Evolutionary conservation across 2,113 vertebrate genomes (phyloP).

Genomic region (Clarias batrachus): DNA sequence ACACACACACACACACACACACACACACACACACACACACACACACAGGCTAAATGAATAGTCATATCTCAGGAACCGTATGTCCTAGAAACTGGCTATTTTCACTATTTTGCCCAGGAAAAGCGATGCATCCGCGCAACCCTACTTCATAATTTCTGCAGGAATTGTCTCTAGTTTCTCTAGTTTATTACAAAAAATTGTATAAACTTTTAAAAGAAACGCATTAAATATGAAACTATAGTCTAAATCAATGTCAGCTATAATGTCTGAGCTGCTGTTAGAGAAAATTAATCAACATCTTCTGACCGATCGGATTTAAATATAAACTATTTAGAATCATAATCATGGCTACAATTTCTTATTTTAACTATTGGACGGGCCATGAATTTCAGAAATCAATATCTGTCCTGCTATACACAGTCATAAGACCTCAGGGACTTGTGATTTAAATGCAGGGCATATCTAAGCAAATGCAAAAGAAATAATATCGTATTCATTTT

Average conservation of each 20-base stretch:
- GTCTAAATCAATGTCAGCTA: neutral
- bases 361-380: neutral
- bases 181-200: neutral
- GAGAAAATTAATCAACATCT: neutral
- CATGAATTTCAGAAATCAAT: neutral
- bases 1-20: too few relatives aligned
- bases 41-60: too few relatives aligned
- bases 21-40: too few relatives aligned
- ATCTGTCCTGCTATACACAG: too few relatives aligned
- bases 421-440: neutral
- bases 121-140: too few relatives aligned
- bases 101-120: too few relatives aligned
- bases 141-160: too few relatives aligned
- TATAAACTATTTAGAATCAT: too few relatives aligned
- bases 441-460: neutral
- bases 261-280: neutral
- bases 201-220: neutral
- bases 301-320: neutral
- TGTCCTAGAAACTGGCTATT: too few relatives aligned
- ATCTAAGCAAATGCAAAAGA: constrained; percentile 13
- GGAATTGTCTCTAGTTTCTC: too few relatives aligned
- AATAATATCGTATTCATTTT: neutral
- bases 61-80: too few relatives aligned
- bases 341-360: neutral
- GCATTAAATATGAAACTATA: neutral